phyloP scores from a whole-genome alignment of 2,113 vertebrate genomes.

The Myrmecophaga tridactyla region DNA sequence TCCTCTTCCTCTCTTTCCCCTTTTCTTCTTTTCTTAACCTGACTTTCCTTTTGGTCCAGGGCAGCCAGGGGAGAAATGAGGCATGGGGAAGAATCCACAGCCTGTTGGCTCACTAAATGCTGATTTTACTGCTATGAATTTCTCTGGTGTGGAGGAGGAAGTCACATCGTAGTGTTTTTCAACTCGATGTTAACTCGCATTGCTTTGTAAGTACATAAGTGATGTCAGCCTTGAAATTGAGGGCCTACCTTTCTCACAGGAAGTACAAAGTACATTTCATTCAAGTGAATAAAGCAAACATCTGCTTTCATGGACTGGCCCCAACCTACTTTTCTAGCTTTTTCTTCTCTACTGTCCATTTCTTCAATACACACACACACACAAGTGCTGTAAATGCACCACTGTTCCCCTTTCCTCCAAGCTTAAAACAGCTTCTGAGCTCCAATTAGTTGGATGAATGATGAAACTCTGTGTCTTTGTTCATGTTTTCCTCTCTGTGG shows the following conservation, averaged over 20 bases:
- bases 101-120: background rate
- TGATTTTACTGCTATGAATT: conserved; percentile 13
- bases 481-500: background rate
- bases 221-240: conserved; percentile 41
- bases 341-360: background rate
- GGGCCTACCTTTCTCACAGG: background rate
- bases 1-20: background rate
- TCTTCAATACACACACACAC: background rate
- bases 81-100: conserved; percentile 9
- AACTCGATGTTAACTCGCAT: conserved; percentile 60
- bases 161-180: conserved; percentile 49
- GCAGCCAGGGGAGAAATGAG: background rate
- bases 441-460: background rate
- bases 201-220: conserved; percentile 50
- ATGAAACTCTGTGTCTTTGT: background rate
- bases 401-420: background rate
- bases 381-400: background rate
- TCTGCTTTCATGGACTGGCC: conserved; percentile 28
- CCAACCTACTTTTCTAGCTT: background rate
- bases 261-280: conserved; percentile 53
- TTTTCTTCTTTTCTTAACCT: background rate
- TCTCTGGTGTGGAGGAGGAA: conserved; percentile 51
- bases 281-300: conserved; percentile 45
- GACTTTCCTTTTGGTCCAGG: conserved; percentile 21
- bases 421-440: background rate